Evolutionary conservation across 2,888 invertebrate species (phyloP), one percentile per base, ranked within the genome.

Genomic region (Drosophila putrida): DNA sequence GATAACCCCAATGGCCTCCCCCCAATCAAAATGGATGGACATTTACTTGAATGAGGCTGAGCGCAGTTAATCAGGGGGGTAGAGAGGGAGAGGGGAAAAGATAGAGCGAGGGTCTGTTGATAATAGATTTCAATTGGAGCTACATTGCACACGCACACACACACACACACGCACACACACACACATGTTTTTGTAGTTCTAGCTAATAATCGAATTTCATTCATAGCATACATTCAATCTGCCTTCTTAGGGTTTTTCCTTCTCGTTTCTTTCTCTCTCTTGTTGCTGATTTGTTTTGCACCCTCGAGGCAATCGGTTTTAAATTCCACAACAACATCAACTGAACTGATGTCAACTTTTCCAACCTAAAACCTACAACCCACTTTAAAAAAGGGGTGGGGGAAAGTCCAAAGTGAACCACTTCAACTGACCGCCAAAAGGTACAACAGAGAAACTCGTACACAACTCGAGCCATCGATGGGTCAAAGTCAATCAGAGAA

Each of bases 151-250:
- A 60, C 71, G 64, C 49, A 35, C 71, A 60, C 71, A 66, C 49
- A 35, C 71, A 60, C 71, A 66, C 49, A 35, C 71, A 60, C 71
- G 64, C 49, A 35, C 71, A 60, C 71, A 66, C 49, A 35, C 71
- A 60, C 71, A 66, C 49, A 35, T 49, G 49, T 15, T 65, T 55
- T 55, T 43, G 50, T 31, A 9, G 20, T 3, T 20, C 2, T 46
- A 62, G 72, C 75, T 81, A 72, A 84, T 84, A 81, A 81, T 82
- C 78, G 74, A 80, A 73, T 76, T 73, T 68, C 71, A 73, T 67
- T 74, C 51, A 20, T 20, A 20, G 3, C 20, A 20, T 20, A 20
- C 20, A 65, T 54, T 66, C 64, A 53, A n/a, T 69, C 65, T 6
- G 15, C 35, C 31, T 15, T 47, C 11, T 20, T 33, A 10, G 33